Evolutionary conservation across 2,888 invertebrate genomes (phyloP), one percentile per base, ranked within the genome.

Genomic region (Caenorhabditis uteleia): DNA sequence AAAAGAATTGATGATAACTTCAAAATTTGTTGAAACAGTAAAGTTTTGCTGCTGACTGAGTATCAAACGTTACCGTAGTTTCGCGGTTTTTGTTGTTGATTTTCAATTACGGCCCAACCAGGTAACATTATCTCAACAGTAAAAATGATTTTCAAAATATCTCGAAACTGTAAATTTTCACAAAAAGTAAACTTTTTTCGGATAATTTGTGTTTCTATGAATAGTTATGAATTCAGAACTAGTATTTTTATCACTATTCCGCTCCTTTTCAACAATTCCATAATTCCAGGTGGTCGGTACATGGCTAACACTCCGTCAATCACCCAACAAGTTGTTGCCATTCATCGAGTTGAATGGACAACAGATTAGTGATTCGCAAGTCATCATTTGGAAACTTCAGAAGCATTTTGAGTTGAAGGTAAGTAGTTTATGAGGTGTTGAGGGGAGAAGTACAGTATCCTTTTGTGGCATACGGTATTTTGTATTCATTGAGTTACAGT

Each of bases 271-370:
- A 33, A 33, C 12, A 33, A 12, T 12, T 14, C 33, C n/a, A n/a
- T n/a, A n/a, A n/a, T 46, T 54, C 26, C 29, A 68, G 70, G 62
- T 64, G 2, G 49, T 68, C 29, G 59, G 61, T 6, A 62, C 68
- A 10, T 58, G 62, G 54, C 49, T 65, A 7, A 65, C 59, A 16
- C 31, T 59, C 20, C 51, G 65, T 16, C 68, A 68, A 31, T 73
- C 73, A 12, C 57, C 61, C 18, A 50, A 57, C n/a, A 70, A 70
- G 25, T 46, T 60, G 8, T 59, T 73, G 21, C 73, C 73, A 18
- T 73, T 73, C 53, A 54, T 73, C 31, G 73, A 73, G 27, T 50
- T 73, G 16, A 73, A 73, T 42, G 73, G 73, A 21, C 58, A 68
- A 45, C 73, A 73, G 31, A 67, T 73, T 25, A 47, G 68, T 20